phyloP scores from a whole-genome alignment of 2,888 invertebrate species.

The Toxonevra muliebris region DNA sequence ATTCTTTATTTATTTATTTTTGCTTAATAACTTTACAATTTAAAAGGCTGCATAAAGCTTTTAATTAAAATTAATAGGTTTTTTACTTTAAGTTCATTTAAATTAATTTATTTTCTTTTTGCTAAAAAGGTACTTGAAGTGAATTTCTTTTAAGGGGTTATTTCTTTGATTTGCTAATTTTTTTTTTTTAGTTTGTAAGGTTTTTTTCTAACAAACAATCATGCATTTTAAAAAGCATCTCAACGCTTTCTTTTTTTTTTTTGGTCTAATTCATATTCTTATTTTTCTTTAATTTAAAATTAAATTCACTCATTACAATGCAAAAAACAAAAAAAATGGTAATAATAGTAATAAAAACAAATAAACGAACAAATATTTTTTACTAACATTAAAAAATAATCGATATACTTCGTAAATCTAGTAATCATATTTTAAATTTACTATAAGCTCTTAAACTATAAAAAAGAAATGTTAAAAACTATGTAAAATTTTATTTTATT shows the following conservation, averaged over 20 bases:
- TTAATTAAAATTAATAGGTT: constrained; percentile 28
- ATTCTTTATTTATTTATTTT: constrained; percentile 11
- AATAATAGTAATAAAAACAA: no score
- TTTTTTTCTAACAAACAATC: constrained; percentile 18
- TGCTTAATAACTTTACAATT: constrained; percentile 7
- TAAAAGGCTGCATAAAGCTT: constrained; percentile 31
- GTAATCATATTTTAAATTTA: no score
- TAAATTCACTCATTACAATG: constrained; percentile 1
- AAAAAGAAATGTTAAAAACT: no score
- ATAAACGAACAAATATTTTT: no score
- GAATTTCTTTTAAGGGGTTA: constrained; percentile 42
- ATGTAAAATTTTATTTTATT: no score
- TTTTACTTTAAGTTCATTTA: background rate
- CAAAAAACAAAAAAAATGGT: no score
- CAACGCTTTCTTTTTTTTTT: constrained; percentile 37
- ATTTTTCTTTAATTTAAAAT: constrained; percentile 8
- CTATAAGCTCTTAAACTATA: no score
- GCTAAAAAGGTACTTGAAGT: constrained; percentile 60
- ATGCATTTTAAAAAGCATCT: constrained; percentile 38
- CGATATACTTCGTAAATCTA: no score
- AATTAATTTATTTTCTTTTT: constrained; percentile 34
- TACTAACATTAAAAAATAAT: no score
- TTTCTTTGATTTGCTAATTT: constrained; percentile 25
- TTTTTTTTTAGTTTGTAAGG: constrained; percentile 15
- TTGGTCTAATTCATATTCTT: constrained; percentile 23